These are phyloP conservation scores for Cyclina sinensis DNA, from an alignment of 1,140 invertebrate genomes.

Conservation along the genomic window DNA sequence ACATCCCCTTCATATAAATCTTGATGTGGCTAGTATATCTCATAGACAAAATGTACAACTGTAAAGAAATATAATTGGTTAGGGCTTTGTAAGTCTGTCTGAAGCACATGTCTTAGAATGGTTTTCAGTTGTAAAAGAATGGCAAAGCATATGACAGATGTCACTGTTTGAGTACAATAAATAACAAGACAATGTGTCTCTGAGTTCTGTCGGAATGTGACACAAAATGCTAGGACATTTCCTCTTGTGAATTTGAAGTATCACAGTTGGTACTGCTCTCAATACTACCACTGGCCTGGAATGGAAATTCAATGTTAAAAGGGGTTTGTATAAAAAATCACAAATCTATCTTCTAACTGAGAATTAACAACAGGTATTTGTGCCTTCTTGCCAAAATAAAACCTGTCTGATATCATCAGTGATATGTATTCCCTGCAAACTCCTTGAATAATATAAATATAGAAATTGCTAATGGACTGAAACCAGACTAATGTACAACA, in stretches of 20 bases:
- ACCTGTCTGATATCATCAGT: no score
- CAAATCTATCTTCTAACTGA: no score
- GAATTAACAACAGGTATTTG: no score
- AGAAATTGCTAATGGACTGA: no score
- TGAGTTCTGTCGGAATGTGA: not conserved
- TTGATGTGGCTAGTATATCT: no score
- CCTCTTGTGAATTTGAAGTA: slow-evolving; percentile 40
- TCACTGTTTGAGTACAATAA: not conserved
- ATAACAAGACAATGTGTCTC: not conserved
- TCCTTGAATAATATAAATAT: no score
- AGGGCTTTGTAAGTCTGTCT: not conserved
- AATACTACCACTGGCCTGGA: slow-evolving; percentile 21
- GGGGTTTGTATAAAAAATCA: no score
- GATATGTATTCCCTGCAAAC: no score
- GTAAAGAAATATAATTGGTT: not conserved
- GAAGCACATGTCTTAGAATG: not conserved
- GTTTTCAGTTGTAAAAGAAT: not conserved
- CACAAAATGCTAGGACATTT: slow-evolving; percentile 52
- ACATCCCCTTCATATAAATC: no score
- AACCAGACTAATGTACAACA: no score
- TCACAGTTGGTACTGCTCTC: slow-evolving; percentile 39
- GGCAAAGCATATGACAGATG: not conserved
- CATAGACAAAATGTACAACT: not conserved
- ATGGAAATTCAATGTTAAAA: not conserved
- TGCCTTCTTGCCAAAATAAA: no score